Percentiles rank a stretch among this genome's conserved stretches.
Conservation (phyloP, 2,797 vertebrate species). For the Hapalemur alaotrensis region DNA sequence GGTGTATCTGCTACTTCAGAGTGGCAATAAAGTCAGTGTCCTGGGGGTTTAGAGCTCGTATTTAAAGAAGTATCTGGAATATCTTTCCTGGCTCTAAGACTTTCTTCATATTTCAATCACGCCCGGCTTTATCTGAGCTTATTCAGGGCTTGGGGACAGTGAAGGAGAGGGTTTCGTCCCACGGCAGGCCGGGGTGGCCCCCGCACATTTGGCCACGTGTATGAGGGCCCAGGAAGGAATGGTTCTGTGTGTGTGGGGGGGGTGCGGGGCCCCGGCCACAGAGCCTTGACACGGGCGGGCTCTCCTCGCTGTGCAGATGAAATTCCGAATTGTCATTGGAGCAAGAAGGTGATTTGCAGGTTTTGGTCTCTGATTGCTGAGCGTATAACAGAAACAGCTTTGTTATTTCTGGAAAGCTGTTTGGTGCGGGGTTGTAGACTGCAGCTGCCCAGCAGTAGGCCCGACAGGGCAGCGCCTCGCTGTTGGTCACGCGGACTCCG, state of each 20-base stretch:
- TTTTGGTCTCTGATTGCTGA: neutral
- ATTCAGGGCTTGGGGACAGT: neutral
- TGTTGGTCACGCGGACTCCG: neutral
- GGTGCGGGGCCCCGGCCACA: neutral
- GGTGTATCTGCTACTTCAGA: neutral
- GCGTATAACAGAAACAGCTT: neutral
- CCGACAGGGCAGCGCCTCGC: neutral
- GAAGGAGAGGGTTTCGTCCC: neutral
- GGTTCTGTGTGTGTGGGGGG: neutral
- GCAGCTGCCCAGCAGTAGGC: neutral
- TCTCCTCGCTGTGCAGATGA: neutral
- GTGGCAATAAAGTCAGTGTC: accelerated
- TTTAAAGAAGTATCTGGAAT: too few species aligned
- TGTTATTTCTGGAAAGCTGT: neutral
- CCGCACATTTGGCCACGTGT: neutral
- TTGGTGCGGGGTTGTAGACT: neutral
- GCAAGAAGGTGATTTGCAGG: neutral
- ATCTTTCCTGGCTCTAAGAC: neutral
- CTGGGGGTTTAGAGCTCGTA: neutral
- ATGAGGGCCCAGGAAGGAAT: neutral
- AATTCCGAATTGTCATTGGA: neutral
- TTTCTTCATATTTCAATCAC: accelerated
- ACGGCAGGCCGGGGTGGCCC: neutral
- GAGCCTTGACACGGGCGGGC: accelerated
- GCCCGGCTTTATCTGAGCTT: too few species aligned